phyloP scores from a whole-genome alignment of 2,113 vertebrate species.

The Charadrius vociferus region DNA sequence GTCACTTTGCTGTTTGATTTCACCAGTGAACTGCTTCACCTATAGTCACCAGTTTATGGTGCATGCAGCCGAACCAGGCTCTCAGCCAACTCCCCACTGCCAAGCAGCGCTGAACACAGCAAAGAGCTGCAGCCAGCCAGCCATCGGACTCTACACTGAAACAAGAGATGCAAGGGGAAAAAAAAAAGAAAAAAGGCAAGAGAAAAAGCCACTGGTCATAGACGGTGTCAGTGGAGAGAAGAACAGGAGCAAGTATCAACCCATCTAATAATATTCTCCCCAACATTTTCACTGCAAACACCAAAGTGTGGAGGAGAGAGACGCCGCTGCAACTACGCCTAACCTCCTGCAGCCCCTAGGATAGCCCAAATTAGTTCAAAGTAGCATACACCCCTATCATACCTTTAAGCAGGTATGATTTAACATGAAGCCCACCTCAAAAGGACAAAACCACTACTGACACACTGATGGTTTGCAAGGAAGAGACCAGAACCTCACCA shows the following conservation, averaged over 20 bases:
- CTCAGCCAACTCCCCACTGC: background rate
- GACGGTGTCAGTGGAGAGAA: background rate
- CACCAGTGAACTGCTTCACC: background rate
- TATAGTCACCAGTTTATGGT: background rate
- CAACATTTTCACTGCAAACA: background rate
- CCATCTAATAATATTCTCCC: background rate
- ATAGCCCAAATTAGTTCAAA: background rate
- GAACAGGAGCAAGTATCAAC: background rate
- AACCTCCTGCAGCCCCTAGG: background rate
- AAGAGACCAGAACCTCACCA: background rate
- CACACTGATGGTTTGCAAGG: background rate
- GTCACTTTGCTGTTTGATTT: background rate
- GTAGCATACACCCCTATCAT: background rate
- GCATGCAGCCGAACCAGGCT: accelerated
- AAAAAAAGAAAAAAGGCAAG: background rate
- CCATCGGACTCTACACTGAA: accelerated
- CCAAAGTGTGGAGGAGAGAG: background rate
- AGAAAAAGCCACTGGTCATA: background rate
- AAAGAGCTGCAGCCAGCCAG: background rate
- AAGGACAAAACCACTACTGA: background rate
- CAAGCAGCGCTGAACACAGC: background rate
- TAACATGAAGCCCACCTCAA: background rate
- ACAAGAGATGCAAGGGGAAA: background rate
- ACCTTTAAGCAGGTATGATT: background rate
- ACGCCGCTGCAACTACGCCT: background rate